These are phyloP conservation scores for Ranitomeya variabilis DNA, from an alignment of 2,113 vertebrate genomes.

Conservation along the genomic window DNA sequence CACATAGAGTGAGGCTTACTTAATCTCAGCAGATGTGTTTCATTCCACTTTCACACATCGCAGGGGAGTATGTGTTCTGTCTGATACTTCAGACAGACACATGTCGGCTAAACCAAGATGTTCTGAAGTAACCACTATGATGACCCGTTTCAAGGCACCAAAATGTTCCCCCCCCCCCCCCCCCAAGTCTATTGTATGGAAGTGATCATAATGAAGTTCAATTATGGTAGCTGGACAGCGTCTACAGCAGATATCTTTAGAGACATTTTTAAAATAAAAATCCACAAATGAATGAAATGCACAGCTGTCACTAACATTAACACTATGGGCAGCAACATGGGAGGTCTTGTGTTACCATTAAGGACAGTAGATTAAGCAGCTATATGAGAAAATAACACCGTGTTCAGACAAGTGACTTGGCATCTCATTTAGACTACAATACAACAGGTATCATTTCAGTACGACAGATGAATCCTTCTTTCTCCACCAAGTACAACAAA, in stretches of 20 bases:
- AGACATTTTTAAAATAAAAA: too few species aligned
- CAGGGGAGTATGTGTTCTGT: slow-evolving; percentile 46
- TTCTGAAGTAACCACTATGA: not conserved
- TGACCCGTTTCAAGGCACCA: not conserved
- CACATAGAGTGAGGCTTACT: slow-evolving; percentile 60
- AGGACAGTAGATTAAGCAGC: too few species aligned
- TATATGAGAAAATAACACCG: too few species aligned
- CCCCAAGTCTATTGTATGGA: not conserved
- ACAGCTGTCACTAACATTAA: not conserved
- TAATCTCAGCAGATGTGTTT: slow-evolving; percentile 63
- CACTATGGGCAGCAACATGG: not conserved
- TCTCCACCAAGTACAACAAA: too few species aligned
- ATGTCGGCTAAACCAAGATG: slow-evolving; percentile 1
- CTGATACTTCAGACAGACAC: slow-evolving; percentile 28
- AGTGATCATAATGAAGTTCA: not conserved
- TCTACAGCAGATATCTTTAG: not conserved
- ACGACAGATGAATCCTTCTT: too few species aligned
- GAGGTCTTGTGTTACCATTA: not conserved
- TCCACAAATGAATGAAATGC: not conserved
- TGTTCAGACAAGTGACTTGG: too few species aligned
- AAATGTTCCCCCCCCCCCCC: not conserved
- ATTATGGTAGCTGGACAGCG: not conserved
- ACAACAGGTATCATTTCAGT: too few species aligned
- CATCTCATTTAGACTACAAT: too few species aligned
- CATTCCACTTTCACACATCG: slow-evolving; percentile 54